phyloP scores from a whole-genome alignment of 2,888 invertebrate genomes.

The Cephus pygmeus region DNA sequence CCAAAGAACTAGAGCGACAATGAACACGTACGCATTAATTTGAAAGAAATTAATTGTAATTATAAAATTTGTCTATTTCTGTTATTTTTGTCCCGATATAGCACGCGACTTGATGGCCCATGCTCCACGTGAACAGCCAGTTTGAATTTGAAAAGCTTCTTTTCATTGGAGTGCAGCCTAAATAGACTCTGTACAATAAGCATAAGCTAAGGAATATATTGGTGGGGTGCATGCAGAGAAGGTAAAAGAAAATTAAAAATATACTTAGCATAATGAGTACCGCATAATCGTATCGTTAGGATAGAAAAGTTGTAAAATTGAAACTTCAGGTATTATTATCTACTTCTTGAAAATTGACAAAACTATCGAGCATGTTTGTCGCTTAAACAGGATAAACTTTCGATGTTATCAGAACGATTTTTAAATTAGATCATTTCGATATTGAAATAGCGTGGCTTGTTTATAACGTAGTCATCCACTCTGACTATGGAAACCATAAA shows the following conservation, averaged over 20 bases:
- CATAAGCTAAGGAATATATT: conserved; percentile 31
- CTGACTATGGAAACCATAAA: not conserved
- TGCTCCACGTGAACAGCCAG: conserved; percentile 33
- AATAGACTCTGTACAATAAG: conserved; percentile 44
- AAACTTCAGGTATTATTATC: conserved; percentile 7
- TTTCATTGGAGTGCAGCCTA: conserved; percentile 33
- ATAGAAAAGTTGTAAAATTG: conserved; percentile 12
- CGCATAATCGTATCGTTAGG: conserved; percentile 26
- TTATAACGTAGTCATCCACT: not conserved
- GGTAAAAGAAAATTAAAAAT: conserved; percentile 19
- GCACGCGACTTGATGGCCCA: not conserved
- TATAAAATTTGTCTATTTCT: not conserved
- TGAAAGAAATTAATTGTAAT: not conserved
- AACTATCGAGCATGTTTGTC: not conserved
- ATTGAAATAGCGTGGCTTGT: not conserved
- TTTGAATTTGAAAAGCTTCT: conserved; percentile 19
- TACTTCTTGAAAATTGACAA: conserved; percentile 1
- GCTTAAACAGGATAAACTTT: too few species aligned
- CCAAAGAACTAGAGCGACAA: conserved; percentile 5
- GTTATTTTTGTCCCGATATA: not conserved
- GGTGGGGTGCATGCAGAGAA: conserved; percentile 39
- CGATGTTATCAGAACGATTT: too few species aligned
- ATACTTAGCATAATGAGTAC: conserved; percentile 28
- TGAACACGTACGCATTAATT: conserved; percentile 6
- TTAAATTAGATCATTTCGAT: not conserved